phyloP scores from a whole-genome alignment of 2,113 vertebrate species.

The Anas platyrhynchos region DNA sequence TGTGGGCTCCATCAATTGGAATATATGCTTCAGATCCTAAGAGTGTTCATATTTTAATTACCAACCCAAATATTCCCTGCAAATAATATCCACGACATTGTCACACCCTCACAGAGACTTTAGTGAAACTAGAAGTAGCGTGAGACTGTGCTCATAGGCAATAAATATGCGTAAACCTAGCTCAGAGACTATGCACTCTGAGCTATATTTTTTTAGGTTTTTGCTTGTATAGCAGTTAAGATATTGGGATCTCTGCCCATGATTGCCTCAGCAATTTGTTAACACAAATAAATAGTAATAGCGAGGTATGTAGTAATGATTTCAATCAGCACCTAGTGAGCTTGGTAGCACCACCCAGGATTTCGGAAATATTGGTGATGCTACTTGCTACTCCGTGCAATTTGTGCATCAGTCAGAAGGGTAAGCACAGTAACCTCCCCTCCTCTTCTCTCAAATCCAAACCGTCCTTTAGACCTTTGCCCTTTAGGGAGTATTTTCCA shows the following conservation, averaged over 20 bases:
- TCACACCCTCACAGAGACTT: not conserved
- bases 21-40: not conserved
- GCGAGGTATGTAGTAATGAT: not conserved
- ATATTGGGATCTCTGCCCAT: not conserved
- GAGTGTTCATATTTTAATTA: not conserved
- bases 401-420: not conserved
- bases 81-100: not conserved
- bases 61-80: not conserved
- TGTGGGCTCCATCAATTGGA: not conserved
- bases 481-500: not conserved
- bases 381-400: rapidly evolving
- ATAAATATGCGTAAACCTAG: not conserved
- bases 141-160: rapidly evolving
- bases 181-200: not conserved
- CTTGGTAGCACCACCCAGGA: not conserved
- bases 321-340: not conserved
- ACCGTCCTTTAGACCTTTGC: not conserved
- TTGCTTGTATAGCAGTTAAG: not conserved
- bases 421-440: not conserved
- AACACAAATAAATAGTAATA: not conserved
- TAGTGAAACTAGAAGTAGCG: rapidly evolving
- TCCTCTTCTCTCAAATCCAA: not conserved
- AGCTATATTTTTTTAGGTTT: not conserved
- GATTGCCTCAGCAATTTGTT: not conserved
- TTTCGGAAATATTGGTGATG: not conserved